phyloP scores from a whole-genome alignment of 2,113 vertebrate species.

The Cephalopholis sonnerati region DNA sequence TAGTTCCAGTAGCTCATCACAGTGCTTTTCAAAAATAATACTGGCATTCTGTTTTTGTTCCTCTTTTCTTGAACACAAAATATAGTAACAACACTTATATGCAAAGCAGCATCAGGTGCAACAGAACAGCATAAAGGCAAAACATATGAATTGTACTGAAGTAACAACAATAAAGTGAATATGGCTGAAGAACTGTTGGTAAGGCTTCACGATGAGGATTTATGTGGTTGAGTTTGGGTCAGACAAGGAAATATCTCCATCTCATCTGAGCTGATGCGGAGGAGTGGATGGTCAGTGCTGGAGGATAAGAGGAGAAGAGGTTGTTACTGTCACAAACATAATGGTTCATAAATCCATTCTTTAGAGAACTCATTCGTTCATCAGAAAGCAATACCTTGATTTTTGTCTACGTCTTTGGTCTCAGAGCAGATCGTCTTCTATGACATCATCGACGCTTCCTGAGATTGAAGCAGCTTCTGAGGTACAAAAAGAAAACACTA shows the following conservation, averaged over 20 bases:
- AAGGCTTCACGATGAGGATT: conserved; percentile 61
- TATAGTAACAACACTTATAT: background rate
- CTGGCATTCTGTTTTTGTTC: conserved; percentile 42
- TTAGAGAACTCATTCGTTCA: background rate
- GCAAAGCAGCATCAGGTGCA: conserved; percentile 32
- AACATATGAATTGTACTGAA: conserved; percentile 11
- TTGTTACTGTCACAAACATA: background rate
- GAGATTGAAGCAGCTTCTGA: conserved; percentile 86
- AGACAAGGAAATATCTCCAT: conserved; percentile 30
- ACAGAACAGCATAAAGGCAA: conserved; percentile 41
- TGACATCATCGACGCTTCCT: conserved; percentile 83
- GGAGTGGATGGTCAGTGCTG: conserved; percentile 54
- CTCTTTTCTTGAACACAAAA: conserved; percentile 43
- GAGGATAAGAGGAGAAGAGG: background rate
- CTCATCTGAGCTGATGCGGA: conserved; percentile 41
- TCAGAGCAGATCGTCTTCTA: conserved; percentile 80
- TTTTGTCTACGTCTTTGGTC: conserved; percentile 57
- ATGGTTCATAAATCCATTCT: background rate
- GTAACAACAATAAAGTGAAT: conserved; percentile 38
- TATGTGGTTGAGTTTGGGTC: conserved; percentile 33
- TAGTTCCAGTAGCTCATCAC: conserved; percentile 47
- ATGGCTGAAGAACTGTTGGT: conserved; percentile 56
- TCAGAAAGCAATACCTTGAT: conserved; percentile 26
- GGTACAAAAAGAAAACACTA: background rate
- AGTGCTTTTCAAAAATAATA: conserved; percentile 65